Conservation (phyloP, 2,888 invertebrate species). For the Smittia aterrima region DNA sequence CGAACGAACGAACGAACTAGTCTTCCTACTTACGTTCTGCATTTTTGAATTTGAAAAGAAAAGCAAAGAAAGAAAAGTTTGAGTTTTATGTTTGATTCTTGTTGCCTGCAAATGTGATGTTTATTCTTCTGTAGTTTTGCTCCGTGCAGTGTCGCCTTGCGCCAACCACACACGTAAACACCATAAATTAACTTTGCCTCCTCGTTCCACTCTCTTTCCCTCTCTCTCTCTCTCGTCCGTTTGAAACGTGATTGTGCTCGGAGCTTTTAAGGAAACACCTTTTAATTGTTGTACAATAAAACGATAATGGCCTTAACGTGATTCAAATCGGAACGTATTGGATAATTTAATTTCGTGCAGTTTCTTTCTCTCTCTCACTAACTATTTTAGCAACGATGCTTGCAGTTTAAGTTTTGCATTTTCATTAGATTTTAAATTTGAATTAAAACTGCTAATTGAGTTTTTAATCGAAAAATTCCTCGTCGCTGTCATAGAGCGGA, state of each 20-base stretch:
- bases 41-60: conserved; percentile 2
- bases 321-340: conserved; percentile 13
- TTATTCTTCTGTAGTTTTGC: not conserved
- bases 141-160: not conserved
- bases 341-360: conserved; percentile 12
- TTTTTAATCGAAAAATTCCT: conserved; percentile 7
- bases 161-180: conserved; percentile 22
- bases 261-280: conserved; percentile 15
- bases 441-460: not conserved
- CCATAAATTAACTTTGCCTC: conserved; percentile 29
- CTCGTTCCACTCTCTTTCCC: too few relatives aligned
- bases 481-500: not conserved
- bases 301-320: conserved; percentile 37
- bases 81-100: not conserved
- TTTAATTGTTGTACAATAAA: conserved; percentile 35
- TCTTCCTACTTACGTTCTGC: not conserved
- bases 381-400: not conserved
- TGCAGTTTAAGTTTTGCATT: not conserved
- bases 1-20: not conserved
- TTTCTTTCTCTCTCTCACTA: not conserved
- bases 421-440: not conserved
- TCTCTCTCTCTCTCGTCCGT: not conserved
- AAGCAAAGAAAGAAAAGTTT: not conserved
- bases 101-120: conserved; percentile 4
- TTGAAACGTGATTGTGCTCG: conserved; percentile 30